Evolutionary conservation across 2,113 vertebrate species (phyloP).

Genomic region (Labeo catla): DNA sequence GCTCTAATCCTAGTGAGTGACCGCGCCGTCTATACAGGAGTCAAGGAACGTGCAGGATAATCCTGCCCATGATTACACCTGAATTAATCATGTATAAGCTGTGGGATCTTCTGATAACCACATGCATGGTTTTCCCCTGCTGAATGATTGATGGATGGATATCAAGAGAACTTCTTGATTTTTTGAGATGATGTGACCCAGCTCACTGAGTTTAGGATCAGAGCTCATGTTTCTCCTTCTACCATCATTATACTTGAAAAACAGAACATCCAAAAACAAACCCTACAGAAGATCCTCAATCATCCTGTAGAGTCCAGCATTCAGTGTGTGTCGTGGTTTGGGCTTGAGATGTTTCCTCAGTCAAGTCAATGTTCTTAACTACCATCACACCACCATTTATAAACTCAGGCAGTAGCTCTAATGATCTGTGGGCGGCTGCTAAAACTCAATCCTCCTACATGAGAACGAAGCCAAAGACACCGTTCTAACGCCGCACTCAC

Average conservation of each 20-base stretch:
- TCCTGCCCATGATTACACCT: background rate
- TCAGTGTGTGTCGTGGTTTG: background rate
- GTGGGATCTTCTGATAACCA: background rate
- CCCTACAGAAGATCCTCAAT: background rate
- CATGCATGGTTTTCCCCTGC: background rate
- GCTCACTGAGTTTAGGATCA: background rate
- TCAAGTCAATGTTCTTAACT: background rate
- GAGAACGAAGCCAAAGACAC: background rate
- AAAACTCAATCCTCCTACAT: conserved; percentile 44
- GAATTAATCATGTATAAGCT: background rate
- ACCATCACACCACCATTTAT: background rate
- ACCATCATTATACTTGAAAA: background rate
- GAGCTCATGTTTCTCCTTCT: background rate
- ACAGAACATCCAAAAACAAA: background rate
- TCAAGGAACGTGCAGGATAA: background rate
- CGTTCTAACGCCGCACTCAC: background rate
- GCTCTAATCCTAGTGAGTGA: background rate
- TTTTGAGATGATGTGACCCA: too few relatives aligned
- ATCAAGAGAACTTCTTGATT: background rate
- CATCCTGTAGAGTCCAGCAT: background rate
- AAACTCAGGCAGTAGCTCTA: background rate
- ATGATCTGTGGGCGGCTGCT: conserved; percentile 40
- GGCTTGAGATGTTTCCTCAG: background rate
- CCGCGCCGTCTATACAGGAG: too few relatives aligned
- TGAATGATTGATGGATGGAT: background rate